Evolutionary conservation across 2,797 vertebrate genomes (phyloP).

Genomic region (Diplodus puntazzo): DNA sequence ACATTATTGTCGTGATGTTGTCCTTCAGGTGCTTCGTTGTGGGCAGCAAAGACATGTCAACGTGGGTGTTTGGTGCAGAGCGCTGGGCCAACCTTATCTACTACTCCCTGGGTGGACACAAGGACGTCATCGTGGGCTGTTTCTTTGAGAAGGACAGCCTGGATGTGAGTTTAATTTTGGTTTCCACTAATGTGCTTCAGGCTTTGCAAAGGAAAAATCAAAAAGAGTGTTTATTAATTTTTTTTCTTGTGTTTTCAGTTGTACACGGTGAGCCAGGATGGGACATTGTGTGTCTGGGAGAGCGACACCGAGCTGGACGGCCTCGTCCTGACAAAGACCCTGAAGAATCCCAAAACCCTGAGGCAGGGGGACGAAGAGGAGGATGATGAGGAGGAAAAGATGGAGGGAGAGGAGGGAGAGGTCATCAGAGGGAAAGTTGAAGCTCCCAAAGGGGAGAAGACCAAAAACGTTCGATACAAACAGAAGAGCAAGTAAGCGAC

Average conservation of each 20-base stretch:
- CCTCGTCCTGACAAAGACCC: conserved; percentile 80
- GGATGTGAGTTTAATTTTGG: conserved; percentile 85
- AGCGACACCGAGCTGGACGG: conserved; percentile 91
- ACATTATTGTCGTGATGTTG: background rate
- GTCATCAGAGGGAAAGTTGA: conserved; percentile 87
- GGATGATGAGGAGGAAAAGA: conserved; percentile 54
- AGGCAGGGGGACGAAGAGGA: conserved; percentile 50
- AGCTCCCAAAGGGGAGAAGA: conserved; percentile 77
- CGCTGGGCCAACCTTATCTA: conserved; percentile 97
- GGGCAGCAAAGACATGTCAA: conserved; percentile 97
- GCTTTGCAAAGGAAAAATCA: no score
- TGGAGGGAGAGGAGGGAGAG: conserved; percentile 80
- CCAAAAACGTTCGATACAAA: conserved; percentile 89
- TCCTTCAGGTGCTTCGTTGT: conserved; percentile 92
- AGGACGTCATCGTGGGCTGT: conserved; percentile 92
- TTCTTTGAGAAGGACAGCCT: conserved; percentile 96
- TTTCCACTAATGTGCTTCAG: background rate
- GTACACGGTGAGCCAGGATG: conserved; percentile 95
- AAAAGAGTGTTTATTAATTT: no score
- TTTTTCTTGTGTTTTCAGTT: conserved; percentile 80
- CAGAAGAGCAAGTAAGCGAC: conserved; percentile 89
- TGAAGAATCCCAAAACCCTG: conserved; percentile 19
- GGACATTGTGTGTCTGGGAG: conserved; percentile 93
- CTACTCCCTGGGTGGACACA: conserved; percentile 95
- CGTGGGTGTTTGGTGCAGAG: conserved; percentile 97